phyloP scores from a whole-genome alignment of 2,797 vertebrate genomes.

The Tragelaphus eurycerus region DNA sequence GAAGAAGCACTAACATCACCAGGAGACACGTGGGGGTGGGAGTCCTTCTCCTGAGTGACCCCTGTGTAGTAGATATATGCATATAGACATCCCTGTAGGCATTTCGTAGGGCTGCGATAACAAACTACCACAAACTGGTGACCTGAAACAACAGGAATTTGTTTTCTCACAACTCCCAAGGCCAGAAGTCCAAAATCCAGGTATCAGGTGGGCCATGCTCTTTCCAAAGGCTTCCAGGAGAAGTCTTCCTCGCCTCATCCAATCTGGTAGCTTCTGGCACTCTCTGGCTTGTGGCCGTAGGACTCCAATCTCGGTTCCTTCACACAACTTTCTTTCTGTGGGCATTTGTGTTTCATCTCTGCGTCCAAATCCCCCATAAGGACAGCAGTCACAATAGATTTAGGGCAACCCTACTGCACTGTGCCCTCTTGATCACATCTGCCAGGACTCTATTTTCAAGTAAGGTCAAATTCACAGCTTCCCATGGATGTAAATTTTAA shows the following conservation, averaged over 20 bases:
- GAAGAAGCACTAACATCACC: not conserved
- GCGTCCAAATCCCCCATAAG: not conserved
- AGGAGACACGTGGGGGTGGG: rapidly evolving
- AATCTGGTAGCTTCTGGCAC: not conserved
- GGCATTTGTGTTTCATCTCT: not conserved
- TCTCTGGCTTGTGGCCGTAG: not conserved
- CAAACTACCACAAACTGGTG: not conserved
- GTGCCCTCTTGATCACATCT: not conserved
- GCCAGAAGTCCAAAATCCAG: not conserved
- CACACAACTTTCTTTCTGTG: not conserved
- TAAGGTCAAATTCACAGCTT: not conserved
- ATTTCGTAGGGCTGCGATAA: not conserved
- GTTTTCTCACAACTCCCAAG: not conserved
- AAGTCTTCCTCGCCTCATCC: rapidly evolving
- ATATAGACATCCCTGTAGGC: rapidly evolving
- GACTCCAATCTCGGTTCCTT: not conserved
- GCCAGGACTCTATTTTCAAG: not conserved
- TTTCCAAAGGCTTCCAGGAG: not conserved
- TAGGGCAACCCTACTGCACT: too few relatives aligned
- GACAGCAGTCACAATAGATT: not conserved
- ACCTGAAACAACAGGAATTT: not conserved
- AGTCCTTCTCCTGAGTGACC: not conserved
- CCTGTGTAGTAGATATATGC: not conserved
- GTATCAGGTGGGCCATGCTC: not conserved
- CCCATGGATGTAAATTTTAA: not conserved